Base-by-base conservation (phyloP, 2,797 vertebrate species). In the Psittacula echo region DNA sequence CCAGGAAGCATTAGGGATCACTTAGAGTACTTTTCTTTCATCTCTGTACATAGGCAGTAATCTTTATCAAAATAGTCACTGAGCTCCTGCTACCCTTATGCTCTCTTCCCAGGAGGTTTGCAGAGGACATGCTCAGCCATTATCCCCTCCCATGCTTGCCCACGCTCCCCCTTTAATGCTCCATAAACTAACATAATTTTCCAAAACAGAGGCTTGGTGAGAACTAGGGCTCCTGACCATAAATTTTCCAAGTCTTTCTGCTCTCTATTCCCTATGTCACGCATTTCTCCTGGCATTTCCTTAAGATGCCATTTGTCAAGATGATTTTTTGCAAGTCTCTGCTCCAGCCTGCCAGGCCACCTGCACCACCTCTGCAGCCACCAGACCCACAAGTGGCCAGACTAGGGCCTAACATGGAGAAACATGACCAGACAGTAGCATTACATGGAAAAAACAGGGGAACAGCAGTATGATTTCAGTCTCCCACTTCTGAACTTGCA, bases 141-240 rank as follows among this genome's bases (percentile, higher is more conserved):
- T 30, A 61, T 32, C 60, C 79, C 42, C 89, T 93, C 94, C 85
- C 80, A 93, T 5, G 27, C 81, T 24, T 95, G 87, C 65, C 56
- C 89, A 56, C 0, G 0, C 51, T 81, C 60, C 74, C 30, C 71
- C 37, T 70, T 61, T 34, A 76, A 60, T 26, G 51, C 32, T 81
- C 64, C 71, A 91, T 20, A 39, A 82, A 91, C 81, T 0, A 2
- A n/a, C 27, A 78, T 13, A 17, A 64, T 88, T 96, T 97, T 84
- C 89, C 93, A 91, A 83, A 96, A 81, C 47, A 89, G 41, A 67
- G 37, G 3, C 42, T 88, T 90, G 90, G 56, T 91, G 93, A 94
- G 77, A 94, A 90, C 39, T 26, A 60, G 73, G 67, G 39, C 64
- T 89, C 74, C 64, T 79, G 85, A 74, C 42, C 67, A 50, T 53